These are phyloP conservation scores for Orthosia incerta DNA, from an alignment of 2,888 invertebrate genomes.

Conservation along the genomic window DNA sequence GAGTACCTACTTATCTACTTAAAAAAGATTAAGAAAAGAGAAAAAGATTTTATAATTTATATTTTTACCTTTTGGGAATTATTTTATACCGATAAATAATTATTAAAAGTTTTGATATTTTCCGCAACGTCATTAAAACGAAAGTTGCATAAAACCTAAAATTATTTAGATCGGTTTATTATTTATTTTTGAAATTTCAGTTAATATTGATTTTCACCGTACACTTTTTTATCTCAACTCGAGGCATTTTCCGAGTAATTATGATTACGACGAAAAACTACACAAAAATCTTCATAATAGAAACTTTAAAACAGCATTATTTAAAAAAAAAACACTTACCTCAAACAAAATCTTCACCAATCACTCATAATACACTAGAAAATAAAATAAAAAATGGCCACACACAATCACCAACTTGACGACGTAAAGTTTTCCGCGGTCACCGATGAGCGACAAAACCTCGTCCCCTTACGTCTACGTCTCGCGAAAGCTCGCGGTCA, in stretches of 20 bases:
- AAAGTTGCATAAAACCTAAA: background rate
- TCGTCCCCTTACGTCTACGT: conserved; percentile 70
- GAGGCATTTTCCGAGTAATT: background rate
- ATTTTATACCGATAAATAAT: too few relatives aligned
- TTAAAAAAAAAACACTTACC: conserved; percentile 52
- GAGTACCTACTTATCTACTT: too few relatives aligned
- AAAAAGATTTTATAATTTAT: too few relatives aligned
- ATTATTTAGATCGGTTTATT: background rate
- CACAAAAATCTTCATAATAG: background rate
- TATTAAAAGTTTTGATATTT: too few relatives aligned
- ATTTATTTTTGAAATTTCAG: background rate
- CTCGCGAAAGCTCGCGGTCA: conserved; percentile 89
- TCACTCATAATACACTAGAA: conserved; percentile 60
- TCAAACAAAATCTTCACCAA: conserved; percentile 56
- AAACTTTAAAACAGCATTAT: background rate
- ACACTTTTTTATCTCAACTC: too few relatives aligned
- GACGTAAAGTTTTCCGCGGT: conserved; percentile 85
- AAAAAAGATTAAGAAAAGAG: too few relatives aligned
- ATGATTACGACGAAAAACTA: background rate
- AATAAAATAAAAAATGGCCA: conserved; percentile 60
- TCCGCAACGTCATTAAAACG: background rate
- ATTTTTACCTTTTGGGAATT: too few relatives aligned
- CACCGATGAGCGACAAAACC: conserved; percentile 50
- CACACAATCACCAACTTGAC: conserved; percentile 62
- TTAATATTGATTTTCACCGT: background rate